phyloP scores from a whole-genome alignment of 2,113 vertebrate genomes.

The Passer montanus region DNA sequence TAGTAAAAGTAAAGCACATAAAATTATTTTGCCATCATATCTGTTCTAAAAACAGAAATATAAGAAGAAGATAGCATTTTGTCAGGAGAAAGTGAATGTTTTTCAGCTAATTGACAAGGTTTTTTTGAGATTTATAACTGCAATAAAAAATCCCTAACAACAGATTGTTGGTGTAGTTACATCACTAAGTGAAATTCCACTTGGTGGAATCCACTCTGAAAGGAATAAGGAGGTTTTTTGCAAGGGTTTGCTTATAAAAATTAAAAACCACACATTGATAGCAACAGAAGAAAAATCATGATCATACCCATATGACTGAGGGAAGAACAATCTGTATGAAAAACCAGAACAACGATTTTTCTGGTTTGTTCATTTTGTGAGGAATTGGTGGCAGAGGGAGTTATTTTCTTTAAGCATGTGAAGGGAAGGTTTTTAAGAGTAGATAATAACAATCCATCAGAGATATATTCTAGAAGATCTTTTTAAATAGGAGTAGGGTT shows the following conservation, averaged over 20 bases:
- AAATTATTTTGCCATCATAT: conserved; percentile 25
- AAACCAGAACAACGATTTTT: neutral
- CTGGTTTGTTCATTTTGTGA: neutral
- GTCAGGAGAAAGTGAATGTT: neutral
- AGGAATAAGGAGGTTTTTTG: neutral
- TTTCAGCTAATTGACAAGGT: conserved; percentile 43
- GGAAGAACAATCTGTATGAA: neutral
- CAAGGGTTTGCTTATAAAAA: neutral
- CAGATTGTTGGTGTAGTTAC: neutral
- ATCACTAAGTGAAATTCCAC: neutral
- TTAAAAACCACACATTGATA: neutral
- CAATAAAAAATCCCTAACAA: conserved; percentile 13
- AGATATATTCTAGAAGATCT: neutral
- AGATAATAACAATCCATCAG: neutral
- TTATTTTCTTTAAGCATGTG: neutral
- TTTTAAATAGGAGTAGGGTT: neutral
- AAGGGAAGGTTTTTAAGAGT: neutral
- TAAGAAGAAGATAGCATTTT: neutral
- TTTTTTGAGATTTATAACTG: conserved; percentile 26
- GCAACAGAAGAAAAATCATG: neutral
- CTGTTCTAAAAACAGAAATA: conserved; percentile 20
- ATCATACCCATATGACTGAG: neutral
- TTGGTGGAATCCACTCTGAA: neutral
- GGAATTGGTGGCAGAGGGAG: neutral
- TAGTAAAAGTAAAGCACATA: conserved; percentile 7